These are phyloP conservation scores for Etheostoma perlongum DNA, from an alignment of 2,797 vertebrate species.

Conservation along the genomic window DNA sequence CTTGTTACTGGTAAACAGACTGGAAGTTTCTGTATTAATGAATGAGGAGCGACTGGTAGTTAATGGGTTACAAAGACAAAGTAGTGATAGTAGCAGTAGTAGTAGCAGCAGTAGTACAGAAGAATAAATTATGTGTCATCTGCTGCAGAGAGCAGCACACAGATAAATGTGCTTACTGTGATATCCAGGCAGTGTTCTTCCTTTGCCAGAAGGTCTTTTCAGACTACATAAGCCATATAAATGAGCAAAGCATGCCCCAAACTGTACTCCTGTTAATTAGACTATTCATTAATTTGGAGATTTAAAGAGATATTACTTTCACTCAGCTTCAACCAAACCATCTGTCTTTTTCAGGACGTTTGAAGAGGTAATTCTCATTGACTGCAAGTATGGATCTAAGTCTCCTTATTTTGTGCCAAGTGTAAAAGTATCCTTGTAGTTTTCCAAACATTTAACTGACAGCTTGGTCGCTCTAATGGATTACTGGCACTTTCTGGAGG, in stretches of 20 bases:
- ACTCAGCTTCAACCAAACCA: constrained; percentile 21
- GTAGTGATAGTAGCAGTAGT: neutral
- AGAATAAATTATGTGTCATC: neutral
- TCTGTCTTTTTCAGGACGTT: constrained; percentile 33
- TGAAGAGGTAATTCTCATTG: constrained; percentile 7
- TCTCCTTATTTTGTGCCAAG: constrained; percentile 26
- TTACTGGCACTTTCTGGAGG: constrained; percentile 31
- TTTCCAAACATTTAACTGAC: constrained; percentile 15
- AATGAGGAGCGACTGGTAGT: no score
- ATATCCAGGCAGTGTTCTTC: constrained; percentile 36
- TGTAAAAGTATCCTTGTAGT: constrained; percentile 23
- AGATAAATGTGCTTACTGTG: constrained; percentile 25
- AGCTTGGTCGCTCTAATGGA: constrained; percentile 8
- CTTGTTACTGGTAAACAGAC: no score
- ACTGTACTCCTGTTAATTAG: constrained; percentile 46
- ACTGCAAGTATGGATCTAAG: constrained; percentile 10
- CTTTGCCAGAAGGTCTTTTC: constrained; percentile 36
- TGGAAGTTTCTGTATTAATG: no score
- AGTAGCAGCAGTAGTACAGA: neutral
- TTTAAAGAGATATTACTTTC: constrained; percentile 17
- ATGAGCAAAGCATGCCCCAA: constrained; percentile 31
- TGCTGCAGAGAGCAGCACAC: constrained; percentile 2
- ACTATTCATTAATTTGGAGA: constrained; percentile 38
- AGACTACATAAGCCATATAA: constrained; percentile 37
- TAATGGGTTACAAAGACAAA: no score